These are phyloP conservation scores for Scaptomyza hsui DNA, from an alignment of 1,140 invertebrate genomes.

Conservation along the genomic window DNA sequence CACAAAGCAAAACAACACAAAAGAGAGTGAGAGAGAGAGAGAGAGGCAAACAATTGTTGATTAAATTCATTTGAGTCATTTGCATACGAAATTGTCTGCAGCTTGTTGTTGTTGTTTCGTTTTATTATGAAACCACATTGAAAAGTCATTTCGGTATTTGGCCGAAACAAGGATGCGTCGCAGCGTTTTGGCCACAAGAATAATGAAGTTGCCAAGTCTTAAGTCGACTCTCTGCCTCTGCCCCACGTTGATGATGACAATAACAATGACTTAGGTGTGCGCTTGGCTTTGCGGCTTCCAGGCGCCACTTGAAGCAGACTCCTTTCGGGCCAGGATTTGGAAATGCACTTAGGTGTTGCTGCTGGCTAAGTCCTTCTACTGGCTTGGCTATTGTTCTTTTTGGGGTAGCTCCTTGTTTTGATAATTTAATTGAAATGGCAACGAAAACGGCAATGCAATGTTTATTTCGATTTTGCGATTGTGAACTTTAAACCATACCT, in stretches of 20 bases:
- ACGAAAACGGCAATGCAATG: conserved; percentile 53
- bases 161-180: conserved; percentile 10
- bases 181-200: conserved; percentile 63
- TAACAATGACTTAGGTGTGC: conserved; percentile 62
- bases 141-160: conserved; percentile 69
- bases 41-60: conserved; percentile 70
- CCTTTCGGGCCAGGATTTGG: conserved; percentile 39
- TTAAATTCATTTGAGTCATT: conserved; percentile 80
- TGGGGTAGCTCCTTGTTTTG: conserved; percentile 63
- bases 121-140: conserved; percentile 74
- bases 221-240: conserved; percentile 56
- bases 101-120: conserved; percentile 20
- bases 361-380: not conserved
- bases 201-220: conserved; percentile 78
- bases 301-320: conserved; percentile 1
- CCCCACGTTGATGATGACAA: conserved; percentile 44
- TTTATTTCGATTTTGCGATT: conserved; percentile 56
- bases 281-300: conserved; percentile 37
- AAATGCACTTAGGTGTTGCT: conserved; percentile 66
- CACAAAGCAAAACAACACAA: not conserved
- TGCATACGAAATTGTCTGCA: conserved; percentile 79
- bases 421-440: conserved; percentile 80
- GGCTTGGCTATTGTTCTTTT: conserved; percentile 34
- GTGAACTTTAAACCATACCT: conserved; percentile 5
- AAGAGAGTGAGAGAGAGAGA: conserved; percentile 2